Conservation (phyloP, 2,797 vertebrate species). For the Aplochiton taeniatus region DNA sequence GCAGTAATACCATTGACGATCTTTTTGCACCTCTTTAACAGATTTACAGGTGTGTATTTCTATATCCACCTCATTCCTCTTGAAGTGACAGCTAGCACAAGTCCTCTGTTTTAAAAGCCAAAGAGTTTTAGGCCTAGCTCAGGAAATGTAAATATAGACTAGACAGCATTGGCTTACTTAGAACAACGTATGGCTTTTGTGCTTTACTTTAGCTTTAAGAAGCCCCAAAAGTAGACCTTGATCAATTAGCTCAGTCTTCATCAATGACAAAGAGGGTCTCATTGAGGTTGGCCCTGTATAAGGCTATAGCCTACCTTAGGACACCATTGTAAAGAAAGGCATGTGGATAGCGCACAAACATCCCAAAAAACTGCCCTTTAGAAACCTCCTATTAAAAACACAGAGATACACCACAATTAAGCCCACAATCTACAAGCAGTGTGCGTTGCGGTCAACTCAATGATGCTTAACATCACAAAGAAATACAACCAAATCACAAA, state of each 20-base stretch:
- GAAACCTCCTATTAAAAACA: conserved; percentile 49
- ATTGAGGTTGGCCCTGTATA: conserved; percentile 43
- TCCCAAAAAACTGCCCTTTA: conserved; percentile 50
- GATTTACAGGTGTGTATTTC: too few species aligned
- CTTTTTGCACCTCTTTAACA: too few species aligned
- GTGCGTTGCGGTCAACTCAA: conserved; percentile 57
- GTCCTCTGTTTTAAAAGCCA: too few species aligned
- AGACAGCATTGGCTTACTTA: conserved; percentile 46
- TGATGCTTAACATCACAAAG: conserved; percentile 63
- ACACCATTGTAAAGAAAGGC: conserved; percentile 26
- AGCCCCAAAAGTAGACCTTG: conserved; percentile 59
- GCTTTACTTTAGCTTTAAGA: conserved; percentile 37
- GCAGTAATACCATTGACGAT: too few species aligned
- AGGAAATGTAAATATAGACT: too few species aligned
- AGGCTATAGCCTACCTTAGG: conserved; percentile 47
- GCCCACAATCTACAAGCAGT: conserved; percentile 44
- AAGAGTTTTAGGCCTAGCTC: too few species aligned
- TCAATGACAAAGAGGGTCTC: conserved; percentile 64
- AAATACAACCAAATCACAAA: conserved; percentile 54
- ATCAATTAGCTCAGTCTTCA: conserved; percentile 73
- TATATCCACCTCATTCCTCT: too few species aligned
- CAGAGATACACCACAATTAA: conserved; percentile 56
- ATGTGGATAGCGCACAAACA: conserved; percentile 54
- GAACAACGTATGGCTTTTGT: conserved; percentile 36
- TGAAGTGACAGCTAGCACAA: too few species aligned